Evolutionary conservation across 2,797 vertebrate genomes (phyloP), one percentile per base, ranked within the genome.

Genomic region (Eleutherodactylus coqui): DNA sequence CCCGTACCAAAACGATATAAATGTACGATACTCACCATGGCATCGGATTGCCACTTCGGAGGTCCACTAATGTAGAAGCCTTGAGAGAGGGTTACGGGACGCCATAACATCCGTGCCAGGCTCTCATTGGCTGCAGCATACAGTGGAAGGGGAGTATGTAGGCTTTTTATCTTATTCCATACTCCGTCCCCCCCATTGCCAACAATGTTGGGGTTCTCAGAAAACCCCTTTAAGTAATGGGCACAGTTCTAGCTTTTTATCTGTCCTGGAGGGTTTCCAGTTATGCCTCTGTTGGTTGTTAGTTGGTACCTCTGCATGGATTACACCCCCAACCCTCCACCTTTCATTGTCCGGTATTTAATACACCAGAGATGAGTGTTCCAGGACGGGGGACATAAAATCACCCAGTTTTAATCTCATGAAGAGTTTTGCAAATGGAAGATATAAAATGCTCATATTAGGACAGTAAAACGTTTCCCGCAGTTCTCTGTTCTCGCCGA

Each of bases 381-480:
- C 62, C 64, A 43, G 75, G 79, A 81, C 69, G 49, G 51, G 1
- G 34, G 51, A 45, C 24, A 38, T 36, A 45, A 41, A 34, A 67
- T 45, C 8, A 49, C 24, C 43, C 43, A 4, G 29, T 69, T 34
- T n/a, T 81, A 49, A 36, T 45, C 43, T 32, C 17, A 49, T 29
- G 16, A 51, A 8, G 21, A 3, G 21, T 69, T 17, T 49, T 47
- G 43, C 41, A 80, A 80, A 49, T 36, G 19, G 29, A 34, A 60
- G 55, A 64, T n/a, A n/a, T 13, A 79, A 36, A 58, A 13, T 19
- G 13, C 5, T n/a, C n/a, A n/a, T n/a, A n/a, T n/a, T n/a, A n/a
- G n/a, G n/a, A 51, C 79, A 69, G 16, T 82, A 43, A 51, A 82
- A 82, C 79, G 41, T 64, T 45, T n/a, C 41, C 4, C 29, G 11